These are phyloP conservation scores for Mylabris sibirica DNA, from an alignment of 2,888 invertebrate genomes.

Conservation along the genomic window DNA sequence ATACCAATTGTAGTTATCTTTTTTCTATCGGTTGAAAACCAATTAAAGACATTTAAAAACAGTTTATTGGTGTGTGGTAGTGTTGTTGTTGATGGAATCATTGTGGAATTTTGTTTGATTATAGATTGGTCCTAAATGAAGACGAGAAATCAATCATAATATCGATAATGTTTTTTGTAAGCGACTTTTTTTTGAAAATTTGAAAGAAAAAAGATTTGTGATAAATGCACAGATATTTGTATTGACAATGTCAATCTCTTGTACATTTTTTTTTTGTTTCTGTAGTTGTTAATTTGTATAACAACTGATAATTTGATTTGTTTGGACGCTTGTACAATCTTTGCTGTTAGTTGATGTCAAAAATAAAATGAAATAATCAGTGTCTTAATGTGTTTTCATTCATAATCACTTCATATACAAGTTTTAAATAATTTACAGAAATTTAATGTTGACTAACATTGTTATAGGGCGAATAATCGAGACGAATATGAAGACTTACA, in stretches of 20 bases:
- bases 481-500: not conserved
- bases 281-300: conserved; percentile 55
- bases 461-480: not conserved
- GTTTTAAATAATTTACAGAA: not conserved
- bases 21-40: too few species aligned
- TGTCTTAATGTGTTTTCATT: conserved; percentile 40
- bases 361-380: conserved; percentile 56
- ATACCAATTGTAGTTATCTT: too few species aligned
- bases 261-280: conserved; percentile 46
- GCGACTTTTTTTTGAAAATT: conserved; percentile 34
- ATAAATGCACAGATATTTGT: conserved; percentile 56
- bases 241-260: conserved; percentile 61
- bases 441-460: not conserved
- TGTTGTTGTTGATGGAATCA: conserved; percentile 3
- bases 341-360: conserved; percentile 59
- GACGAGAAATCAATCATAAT: conserved; percentile 13
- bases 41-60: not conserved
- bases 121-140: not conserved
- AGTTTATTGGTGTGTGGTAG: not conserved
- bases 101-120: conserved; percentile 4
- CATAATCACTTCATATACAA: not conserved
- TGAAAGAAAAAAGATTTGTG: conserved; percentile 46
- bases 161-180: conserved; percentile 24
- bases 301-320: conserved; percentile 53
- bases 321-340: conserved; percentile 60